Percentiles rank a stretch among this genome's conserved stretches.
Conservation (phyloP, 2,113 vertebrate genomes). For the Cheirogaleus medius region DNA sequence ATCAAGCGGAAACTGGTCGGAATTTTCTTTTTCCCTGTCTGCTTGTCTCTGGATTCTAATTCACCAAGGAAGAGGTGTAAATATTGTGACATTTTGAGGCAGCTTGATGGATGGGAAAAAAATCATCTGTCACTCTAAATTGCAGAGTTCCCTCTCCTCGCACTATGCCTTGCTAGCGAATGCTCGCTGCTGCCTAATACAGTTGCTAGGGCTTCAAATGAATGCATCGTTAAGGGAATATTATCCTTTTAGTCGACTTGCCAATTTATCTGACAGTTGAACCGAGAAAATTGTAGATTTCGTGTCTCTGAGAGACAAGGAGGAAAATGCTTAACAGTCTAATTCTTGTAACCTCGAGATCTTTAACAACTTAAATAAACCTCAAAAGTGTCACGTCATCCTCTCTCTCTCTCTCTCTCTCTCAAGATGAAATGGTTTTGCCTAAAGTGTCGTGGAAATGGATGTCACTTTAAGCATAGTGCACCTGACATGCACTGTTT, state of each 20-base stretch:
- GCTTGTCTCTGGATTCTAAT: conserved; percentile 62
- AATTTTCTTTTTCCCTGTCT: neutral
- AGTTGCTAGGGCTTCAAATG: conserved; percentile 75
- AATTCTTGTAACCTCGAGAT: conserved; percentile 47
- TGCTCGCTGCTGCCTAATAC: conserved; percentile 65
- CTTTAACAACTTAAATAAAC: conserved; percentile 64
- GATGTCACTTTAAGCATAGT: conserved; percentile 63
- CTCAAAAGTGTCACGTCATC: conserved; percentile 71
- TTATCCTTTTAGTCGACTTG: conserved; percentile 67
- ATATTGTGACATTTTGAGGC: conserved; percentile 80
- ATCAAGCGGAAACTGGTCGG: conserved; percentile 47
- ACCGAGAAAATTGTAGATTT: conserved; percentile 70
- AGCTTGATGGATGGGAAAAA: conserved; percentile 71
- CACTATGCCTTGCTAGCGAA: conserved; percentile 48
- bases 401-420: neutral
- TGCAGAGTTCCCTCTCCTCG: conserved; percentile 59
- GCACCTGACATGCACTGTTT: conserved; percentile 52
- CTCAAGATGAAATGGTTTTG: conserved; percentile 54
- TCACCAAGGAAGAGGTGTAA: conserved; percentile 77
- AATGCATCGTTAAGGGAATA: conserved; percentile 69
- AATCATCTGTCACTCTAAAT: conserved; percentile 74
- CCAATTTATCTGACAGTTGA: conserved; percentile 76
- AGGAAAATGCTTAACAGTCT: conserved; percentile 49
- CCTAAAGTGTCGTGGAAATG: conserved; percentile 36
- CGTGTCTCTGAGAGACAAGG: conserved; percentile 21